A percentile compares a stretch with the other conserved stretches of the same genome.
These are phyloP conservation scores for Pheosia gnoma DNA, from an alignment of 2,888 invertebrate species.

Conservation along the genomic window DNA sequence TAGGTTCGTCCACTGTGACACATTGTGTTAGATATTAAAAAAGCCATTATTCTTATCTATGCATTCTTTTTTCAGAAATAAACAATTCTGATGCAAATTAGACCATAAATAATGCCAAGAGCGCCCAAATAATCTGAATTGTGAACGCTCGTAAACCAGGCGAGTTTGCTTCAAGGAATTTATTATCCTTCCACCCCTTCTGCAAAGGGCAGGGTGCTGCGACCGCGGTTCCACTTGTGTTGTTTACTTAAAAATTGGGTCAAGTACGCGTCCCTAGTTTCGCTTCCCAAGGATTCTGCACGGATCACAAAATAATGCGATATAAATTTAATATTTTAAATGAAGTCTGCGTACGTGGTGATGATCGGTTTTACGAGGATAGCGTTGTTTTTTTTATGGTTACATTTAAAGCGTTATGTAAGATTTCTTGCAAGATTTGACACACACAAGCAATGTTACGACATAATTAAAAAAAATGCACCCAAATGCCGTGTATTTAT, in stretches of 20 bases:
- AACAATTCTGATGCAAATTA: slow-evolving; percentile 39
- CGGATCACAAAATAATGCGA: slow-evolving; percentile 26
- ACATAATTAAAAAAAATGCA: no score
- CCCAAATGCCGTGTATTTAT: no score
- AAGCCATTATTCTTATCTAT: no score
- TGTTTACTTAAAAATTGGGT: slow-evolving; percentile 40
- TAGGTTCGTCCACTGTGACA: no score
- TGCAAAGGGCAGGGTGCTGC: slow-evolving; percentile 41
- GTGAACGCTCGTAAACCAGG: slow-evolving; percentile 55
- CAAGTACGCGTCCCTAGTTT: slow-evolving; percentile 32
- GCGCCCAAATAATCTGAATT: slow-evolving; percentile 39
- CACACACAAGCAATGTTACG: no score
- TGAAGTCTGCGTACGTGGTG: no score
- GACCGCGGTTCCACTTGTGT: slow-evolving; percentile 29
- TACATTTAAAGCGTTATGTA: no score
- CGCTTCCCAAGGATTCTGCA: slow-evolving; percentile 19
- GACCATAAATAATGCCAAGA: slow-evolving; percentile 42
- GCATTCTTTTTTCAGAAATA: slow-evolving; percentile 27
- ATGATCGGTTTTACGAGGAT: no score
- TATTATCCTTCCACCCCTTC: slow-evolving; percentile 55
- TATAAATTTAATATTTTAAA: no score
- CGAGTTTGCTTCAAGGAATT: slow-evolving; percentile 51
- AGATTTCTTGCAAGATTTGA: no score
- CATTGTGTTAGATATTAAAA: no score
- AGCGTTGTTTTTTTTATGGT: no score